Base-by-base conservation (phyloP, 2,888 invertebrate species). In the Agriopis aurantiaria region DNA sequence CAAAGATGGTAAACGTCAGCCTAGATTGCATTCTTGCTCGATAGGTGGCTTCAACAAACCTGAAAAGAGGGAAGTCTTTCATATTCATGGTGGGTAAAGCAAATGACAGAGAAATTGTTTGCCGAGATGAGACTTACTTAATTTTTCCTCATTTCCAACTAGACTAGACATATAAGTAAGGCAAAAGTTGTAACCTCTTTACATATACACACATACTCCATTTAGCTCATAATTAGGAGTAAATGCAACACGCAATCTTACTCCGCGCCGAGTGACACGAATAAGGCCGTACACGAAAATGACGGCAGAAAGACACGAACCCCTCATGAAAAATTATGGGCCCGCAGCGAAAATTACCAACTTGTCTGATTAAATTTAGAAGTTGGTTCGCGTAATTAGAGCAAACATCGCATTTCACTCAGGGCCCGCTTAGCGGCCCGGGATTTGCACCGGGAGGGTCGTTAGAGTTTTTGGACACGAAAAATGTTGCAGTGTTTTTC, bases 331-430 rank as follows among this genome's bases (percentile, higher is more conserved):
- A 92, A 92, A 91, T 92, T 89, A 92, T 90, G 88, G 86, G 86
- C 87, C 83, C 83, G 76, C 73, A 76, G 83, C 81, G 90, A 84
- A 88, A 90, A 91, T 92, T 90, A 88, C 86, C 82, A 93, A 94
- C 85, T 93, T 92, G 90, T 85, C 88, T 93, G 91, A 93, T 93
- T 93, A 93, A 93, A 93, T 93, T 93, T 92, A 90, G 89, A 93
- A 94, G 92, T 94, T 94, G 88, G 80, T 82, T 75, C 79, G 73
- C 64, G 88, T 93, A 93, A 94, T 94, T 93, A 93, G 89, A 78
- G 80, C 78, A 84, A 83, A 94, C 94, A 93, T 90, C 85, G 91
- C 91, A 91, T 91, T 93, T 92, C 93, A 94, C 93, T 94, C 93
- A 90, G 90, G 71, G 80, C 80, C 79, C 87, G 83, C 86, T 87